Base-by-base conservation (phyloP, 2,888 invertebrate genomes). In the Catocala fraxini region DNA sequence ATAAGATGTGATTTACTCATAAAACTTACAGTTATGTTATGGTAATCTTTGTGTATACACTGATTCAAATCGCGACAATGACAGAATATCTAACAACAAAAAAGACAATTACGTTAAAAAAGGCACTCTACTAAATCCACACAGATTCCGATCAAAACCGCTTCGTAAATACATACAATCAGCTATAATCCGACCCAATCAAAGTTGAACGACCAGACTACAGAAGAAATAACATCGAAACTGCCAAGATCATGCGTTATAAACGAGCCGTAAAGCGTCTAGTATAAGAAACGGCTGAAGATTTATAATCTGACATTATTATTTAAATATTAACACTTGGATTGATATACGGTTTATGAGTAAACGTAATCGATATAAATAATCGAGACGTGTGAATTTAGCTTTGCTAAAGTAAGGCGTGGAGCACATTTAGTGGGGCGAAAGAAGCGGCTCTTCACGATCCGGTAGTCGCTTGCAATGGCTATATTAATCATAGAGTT, bases 401-500 rank as follows among this genome's bases (percentile, higher is more conserved):
- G 80, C 77, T 79, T 73, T 72, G 73, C 73, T 77, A 73, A 66
- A 74, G 73, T 75, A 77, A 88, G 87, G 87, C 86, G 87, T 87
- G 84, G 83, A 82, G 79, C 71, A 77, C 73, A 76, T 72, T 63
- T 76, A 82, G 83, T 86, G 84, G 84, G 84, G 82, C 80, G 77
- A 80, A 82, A 81, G 81, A 82, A 80, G 70, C 74, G 79, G 68
- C 77, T 79, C 81, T 80, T 77, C 79, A 80, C 79, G 83, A 80
- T 83, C 83, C 91, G 89, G 91, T 92, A 93, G 92, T 90, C 88
- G 86, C 80, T 75, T 84, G 82, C 82, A 84, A 83, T 79, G 80
- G 83, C 75, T 85, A 84, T 91, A 93, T 93, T 92, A 92, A 93
- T 93, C 89, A 91, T 82, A 73, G 71, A 81, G 92, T 89, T 83